Percentiles rank a stretch among this genome's conserved stretches.
These are phyloP conservation scores for Microctenopoma steveboyesi DNA, from an alignment of 2,797 vertebrate genomes.

Conservation along the genomic window DNA sequence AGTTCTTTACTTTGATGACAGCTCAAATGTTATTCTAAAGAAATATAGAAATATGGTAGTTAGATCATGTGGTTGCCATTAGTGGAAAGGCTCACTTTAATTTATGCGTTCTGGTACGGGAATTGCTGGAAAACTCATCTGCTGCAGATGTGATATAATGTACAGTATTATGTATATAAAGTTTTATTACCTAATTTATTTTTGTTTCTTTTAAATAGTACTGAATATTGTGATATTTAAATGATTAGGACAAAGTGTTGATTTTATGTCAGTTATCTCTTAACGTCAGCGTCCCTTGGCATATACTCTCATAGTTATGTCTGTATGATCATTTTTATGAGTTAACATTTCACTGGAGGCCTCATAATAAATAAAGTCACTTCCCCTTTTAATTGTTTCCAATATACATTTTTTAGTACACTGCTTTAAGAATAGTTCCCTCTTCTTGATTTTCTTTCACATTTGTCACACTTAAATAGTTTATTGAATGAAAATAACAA, in stretches of 20 bases:
- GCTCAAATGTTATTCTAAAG: conserved; percentile 99
- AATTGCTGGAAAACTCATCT: conserved; percentile 77
- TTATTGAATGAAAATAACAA: too few species aligned
- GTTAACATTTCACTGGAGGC: conserved; percentile 72
- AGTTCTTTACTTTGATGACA: conserved; percentile 99
- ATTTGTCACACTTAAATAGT: too few species aligned
- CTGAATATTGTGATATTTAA: conserved; percentile 81
- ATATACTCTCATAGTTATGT: conserved; percentile 67
- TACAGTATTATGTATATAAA: conserved; percentile 98
- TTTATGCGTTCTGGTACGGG: conserved; percentile 71
- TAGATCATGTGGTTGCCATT: conserved; percentile 98
- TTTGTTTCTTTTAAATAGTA: conserved; percentile 79
- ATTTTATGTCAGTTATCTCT: conserved; percentile 60
- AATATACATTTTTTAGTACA: not conserved
- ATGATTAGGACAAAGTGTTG: conserved; percentile 63
- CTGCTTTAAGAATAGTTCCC: too few species aligned
- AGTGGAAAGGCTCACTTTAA: conserved; percentile 62
- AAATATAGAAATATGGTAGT: conserved; percentile 99
- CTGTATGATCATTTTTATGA: conserved; percentile 55
- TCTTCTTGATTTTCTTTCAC: too few species aligned
- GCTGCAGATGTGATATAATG: conserved; percentile 87
- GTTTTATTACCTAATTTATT: conserved; percentile 94
- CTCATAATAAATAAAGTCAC: conserved; percentile 32
- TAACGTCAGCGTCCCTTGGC: conserved; percentile 73
- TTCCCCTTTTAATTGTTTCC: conserved; percentile 26